Evolutionary conservation across 2,888 invertebrate species (phyloP).

Genomic region (Aleiodes alternator): DNA sequence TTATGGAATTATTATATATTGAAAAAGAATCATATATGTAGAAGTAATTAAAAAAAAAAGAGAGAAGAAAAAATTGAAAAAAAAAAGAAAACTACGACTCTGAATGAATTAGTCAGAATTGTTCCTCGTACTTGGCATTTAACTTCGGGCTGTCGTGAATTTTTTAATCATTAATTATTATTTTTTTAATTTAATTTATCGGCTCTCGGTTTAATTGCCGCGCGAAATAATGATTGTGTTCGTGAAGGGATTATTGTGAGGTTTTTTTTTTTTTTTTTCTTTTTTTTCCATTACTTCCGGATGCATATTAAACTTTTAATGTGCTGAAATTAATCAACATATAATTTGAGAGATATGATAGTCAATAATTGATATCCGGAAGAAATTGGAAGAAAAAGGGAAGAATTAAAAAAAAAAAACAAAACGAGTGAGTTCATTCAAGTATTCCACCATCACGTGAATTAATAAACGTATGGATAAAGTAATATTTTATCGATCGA

Average conservation of each 20-base stretch:
- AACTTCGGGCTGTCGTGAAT: slow-evolving; percentile 34
- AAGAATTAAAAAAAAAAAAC: not conserved
- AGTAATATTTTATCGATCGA: slow-evolving; percentile 67
- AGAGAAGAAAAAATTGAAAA: slow-evolving; percentile 1
- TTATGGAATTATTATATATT: slow-evolving; percentile 31
- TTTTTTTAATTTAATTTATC: slow-evolving; percentile 14
- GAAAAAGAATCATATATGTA: slow-evolving; percentile 15
- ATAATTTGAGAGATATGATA: slow-evolving; percentile 29
- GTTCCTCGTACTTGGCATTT: slow-evolving; percentile 55
- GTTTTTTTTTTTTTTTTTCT: not conserved
- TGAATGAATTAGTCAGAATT: slow-evolving; percentile 53
- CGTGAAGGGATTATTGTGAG: not conserved
- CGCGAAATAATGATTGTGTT: slow-evolving; percentile 31
- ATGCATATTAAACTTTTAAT: not conserved
- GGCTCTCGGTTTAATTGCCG: slow-evolving; percentile 18
- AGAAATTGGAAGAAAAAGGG: not conserved
- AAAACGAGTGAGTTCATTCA: slow-evolving; percentile 1
- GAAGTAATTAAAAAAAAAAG: slow-evolving; percentile 9
- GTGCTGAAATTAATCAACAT: slow-evolving; percentile 40
- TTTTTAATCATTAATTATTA: slow-evolving; percentile 20
- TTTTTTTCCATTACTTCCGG: not conserved
- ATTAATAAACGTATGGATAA: slow-evolving; percentile 36
- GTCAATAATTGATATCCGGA: slow-evolving; percentile 1
- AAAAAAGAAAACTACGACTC: slow-evolving; percentile 37
- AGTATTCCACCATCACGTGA: slow-evolving; percentile 28